These are phyloP conservation scores for Phodopus roborovskii DNA, from an alignment of 2,113 vertebrate genomes.

Conservation along the genomic window DNA sequence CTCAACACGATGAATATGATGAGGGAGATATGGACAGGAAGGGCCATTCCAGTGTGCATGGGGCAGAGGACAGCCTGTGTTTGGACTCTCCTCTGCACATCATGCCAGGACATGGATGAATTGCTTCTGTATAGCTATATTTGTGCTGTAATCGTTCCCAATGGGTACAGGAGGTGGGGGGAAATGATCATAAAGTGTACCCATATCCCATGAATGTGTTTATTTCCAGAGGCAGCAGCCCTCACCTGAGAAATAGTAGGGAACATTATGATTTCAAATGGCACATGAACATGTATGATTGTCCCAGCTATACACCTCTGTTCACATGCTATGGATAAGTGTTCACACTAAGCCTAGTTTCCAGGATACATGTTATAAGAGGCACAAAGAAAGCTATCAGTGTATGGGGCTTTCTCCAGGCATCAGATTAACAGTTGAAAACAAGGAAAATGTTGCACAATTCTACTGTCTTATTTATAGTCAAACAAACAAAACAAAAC, in stretches of 20 bases:
- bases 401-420: not conserved
- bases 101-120: not conserved
- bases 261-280: not conserved
- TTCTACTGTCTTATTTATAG: not conserved
- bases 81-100: not conserved
- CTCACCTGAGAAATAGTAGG: not conserved
- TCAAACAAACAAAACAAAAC: not conserved
- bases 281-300: no score
- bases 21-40: not conserved
- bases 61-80: no score
- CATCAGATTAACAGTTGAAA: not conserved
- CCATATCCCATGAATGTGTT: fast-evolving
- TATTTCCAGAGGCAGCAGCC: not conserved
- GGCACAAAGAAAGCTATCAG: not conserved
- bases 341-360: not conserved
- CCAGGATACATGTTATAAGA: fast-evolving
- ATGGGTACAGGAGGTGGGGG: not conserved
- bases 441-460: not conserved
- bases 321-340: no score
- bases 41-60: fast-evolving
- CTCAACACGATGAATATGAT: not conserved
- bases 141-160: not conserved
- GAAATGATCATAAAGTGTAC: no score
- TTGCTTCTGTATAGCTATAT: not conserved
- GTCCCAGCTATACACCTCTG: no score